A percentile compares a stretch with the other conserved stretches of the same genome.
Conservation (phyloP, 2,888 invertebrate genomes). For the Leptinotarsa rubiginosa region DNA sequence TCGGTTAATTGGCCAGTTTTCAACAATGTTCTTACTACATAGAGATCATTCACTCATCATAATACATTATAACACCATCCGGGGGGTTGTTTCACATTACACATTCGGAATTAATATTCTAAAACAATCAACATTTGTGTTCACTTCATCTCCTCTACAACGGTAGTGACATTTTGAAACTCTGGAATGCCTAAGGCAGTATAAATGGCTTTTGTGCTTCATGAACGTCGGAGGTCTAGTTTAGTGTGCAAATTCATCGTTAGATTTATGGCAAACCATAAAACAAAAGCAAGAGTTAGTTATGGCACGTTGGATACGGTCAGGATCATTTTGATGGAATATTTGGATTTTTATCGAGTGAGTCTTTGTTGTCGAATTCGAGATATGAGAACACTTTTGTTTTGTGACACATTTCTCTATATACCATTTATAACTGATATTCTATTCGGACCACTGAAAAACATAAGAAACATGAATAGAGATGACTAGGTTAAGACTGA, state of each 20-base stretch:
- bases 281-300: constrained; percentile 12
- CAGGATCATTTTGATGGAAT: constrained; percentile 9
- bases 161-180: neutral
- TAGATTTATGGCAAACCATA: constrained; percentile 6
- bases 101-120: neutral
- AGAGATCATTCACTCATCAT: too few relatives aligned
- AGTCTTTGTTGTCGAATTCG: too few relatives aligned
- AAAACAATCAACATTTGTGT: neutral
- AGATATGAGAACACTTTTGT: too few relatives aligned
- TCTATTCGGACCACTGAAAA: too few relatives aligned
- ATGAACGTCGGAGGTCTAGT: constrained; percentile 11
- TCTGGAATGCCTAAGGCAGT: constrained; percentile 6
- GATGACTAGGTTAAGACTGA: too few relatives aligned
- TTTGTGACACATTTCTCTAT: too few relatives aligned
- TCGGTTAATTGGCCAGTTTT: too few relatives aligned
- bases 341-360: neutral
- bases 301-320: constrained; percentile 6
- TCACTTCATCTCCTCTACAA: neutral
- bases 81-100: too few relatives aligned
- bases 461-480: too few relatives aligned
- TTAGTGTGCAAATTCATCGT: constrained; percentile 10
- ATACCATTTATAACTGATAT: too few relatives aligned
- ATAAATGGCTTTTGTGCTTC: constrained; percentile 6
- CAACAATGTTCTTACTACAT: too few relatives aligned
- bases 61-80: neutral